Base-by-base conservation (phyloP, 2,888 invertebrate species). In the Entomobrya proxima region DNA sequence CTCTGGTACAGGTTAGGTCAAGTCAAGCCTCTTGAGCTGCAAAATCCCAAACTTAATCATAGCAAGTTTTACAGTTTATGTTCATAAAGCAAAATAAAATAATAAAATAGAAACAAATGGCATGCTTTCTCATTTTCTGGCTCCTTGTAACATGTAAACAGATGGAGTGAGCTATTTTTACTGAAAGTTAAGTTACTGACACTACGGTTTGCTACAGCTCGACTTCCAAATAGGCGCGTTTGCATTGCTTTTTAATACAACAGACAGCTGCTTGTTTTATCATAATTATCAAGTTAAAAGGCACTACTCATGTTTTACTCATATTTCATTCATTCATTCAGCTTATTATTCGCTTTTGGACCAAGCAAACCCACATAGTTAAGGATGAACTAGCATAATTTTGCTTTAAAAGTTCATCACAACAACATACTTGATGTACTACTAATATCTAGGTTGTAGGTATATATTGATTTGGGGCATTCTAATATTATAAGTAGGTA, bases 251-350 rank as follows among this genome's bases (percentile, higher is more conserved):
- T 76, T 58, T 52, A 35, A n/a, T 74, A 74, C n/a, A 76, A 52
- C 40, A n/a, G 37, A 35, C 76, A 76, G 76, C 76, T 76, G 76
- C 55, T 37, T 76, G 37, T 40, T 55, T 76, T 76, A 76, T 76
- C 76, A 55, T 50, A 74, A 74, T 74, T 69, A 21, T 32, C n/a
- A 9, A 50, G 30, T 50, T 30, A 11, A 50, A 47, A 74, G 50
- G 47, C 47, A 50, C 11, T 24, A 24, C 18, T n/a, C 6, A 11
- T 27, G n/a, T 69, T 40, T 44, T 67, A 67, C 64, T 40, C 9
- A 1, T 32, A 13, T 40, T 32, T 32, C n/a, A n/a, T 44, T 40
- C 67, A 69, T 69, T 69, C 67, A 44, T 67, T 2, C n/a, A 37
- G 35, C 5, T 67, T 35, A 35, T 7, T 30, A 52, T 52, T n/a